These are phyloP conservation scores for Microtus montanus DNA, from an alignment of 2,113 vertebrate species.

Conservation along the genomic window DNA sequence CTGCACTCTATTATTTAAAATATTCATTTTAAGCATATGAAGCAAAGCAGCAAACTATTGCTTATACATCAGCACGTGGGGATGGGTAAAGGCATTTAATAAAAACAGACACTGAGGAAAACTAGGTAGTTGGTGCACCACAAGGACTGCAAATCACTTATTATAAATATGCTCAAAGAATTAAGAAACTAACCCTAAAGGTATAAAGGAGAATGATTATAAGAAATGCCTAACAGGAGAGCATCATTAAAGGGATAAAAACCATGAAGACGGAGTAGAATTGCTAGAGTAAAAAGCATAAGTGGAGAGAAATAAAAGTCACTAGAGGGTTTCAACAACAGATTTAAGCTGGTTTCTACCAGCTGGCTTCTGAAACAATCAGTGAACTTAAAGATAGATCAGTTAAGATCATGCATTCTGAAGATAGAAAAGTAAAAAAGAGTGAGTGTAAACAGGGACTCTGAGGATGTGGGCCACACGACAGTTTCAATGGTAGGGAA, in stretches of 20 bases:
- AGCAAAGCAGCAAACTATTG: not conserved
- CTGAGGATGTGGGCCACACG: not conserved
- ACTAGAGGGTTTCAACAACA: not conserved
- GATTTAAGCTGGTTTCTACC: not conserved
- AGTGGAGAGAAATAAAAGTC: not conserved
- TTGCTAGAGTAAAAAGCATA: not conserved
- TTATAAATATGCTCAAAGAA: not conserved
- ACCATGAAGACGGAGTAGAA: not conserved
- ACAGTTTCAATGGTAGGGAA: not conserved
- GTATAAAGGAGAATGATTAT: not conserved
- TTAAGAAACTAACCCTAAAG: not conserved
- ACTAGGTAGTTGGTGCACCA: not conserved
- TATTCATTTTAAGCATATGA: not conserved
- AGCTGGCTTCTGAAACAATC: not conserved
- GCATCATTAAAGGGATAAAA: not conserved
- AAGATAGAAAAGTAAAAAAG: not conserved
- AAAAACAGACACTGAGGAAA: not conserved
- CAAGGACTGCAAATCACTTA: not conserved
- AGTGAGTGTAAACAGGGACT: not conserved
- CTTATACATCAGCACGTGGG: not conserved
- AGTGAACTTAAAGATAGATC: not conserved
- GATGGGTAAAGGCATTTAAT: not conserved
- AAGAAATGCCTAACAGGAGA: not conserved
- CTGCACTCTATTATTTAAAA: not conserved
- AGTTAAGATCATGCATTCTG: not conserved